A percentile compares a stretch with the other conserved stretches of the same genome.
Conservation (phyloP, 2,888 invertebrate genomes). For the Drosophila anomalata region DNA sequence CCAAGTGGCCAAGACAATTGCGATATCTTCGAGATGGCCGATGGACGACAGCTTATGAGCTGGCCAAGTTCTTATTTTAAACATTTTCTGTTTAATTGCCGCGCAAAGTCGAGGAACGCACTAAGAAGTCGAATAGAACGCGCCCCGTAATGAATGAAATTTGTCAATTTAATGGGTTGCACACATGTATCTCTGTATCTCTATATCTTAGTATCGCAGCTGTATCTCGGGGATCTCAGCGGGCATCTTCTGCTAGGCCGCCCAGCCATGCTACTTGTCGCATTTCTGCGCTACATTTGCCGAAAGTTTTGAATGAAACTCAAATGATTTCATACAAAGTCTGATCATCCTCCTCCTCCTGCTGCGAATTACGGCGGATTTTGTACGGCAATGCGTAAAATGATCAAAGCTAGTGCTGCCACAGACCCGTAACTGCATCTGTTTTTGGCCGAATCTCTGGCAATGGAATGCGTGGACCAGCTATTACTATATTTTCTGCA, state of each 20-base stretch:
- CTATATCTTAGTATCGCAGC: constrained; percentile 22
- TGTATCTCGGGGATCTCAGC: constrained; percentile 9
- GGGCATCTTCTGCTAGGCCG: no score
- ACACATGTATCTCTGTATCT: constrained; percentile 27
- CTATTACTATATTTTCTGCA: background rate
- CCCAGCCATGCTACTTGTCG: constrained; percentile 13
- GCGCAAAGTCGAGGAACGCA: constrained; percentile 48
- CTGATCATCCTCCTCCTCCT: constrained; percentile 40
- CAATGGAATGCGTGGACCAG: constrained; percentile 36
- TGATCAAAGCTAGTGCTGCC: constrained; percentile 66
- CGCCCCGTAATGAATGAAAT: constrained; percentile 69
- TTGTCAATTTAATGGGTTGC: constrained; percentile 74
- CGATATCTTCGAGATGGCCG: constrained; percentile 31
- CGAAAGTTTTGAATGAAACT: constrained; percentile 55
- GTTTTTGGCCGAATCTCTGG: constrained; percentile 22
- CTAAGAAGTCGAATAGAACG: constrained; percentile 52
- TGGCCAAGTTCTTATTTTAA: constrained; percentile 33
- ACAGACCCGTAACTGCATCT: constrained; percentile 43
- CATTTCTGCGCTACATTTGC: constrained; percentile 53
- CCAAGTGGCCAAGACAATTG: constrained; percentile 26
- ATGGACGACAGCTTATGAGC: constrained; percentile 7
- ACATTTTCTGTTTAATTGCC: constrained; percentile 63
- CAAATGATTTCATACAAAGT: constrained; percentile 58
- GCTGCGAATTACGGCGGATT: constrained; percentile 63
- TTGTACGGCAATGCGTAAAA: constrained; percentile 72